Conservation (phyloP, 2,797 vertebrate genomes). For the Pseudochaenichthys georgianus region DNA sequence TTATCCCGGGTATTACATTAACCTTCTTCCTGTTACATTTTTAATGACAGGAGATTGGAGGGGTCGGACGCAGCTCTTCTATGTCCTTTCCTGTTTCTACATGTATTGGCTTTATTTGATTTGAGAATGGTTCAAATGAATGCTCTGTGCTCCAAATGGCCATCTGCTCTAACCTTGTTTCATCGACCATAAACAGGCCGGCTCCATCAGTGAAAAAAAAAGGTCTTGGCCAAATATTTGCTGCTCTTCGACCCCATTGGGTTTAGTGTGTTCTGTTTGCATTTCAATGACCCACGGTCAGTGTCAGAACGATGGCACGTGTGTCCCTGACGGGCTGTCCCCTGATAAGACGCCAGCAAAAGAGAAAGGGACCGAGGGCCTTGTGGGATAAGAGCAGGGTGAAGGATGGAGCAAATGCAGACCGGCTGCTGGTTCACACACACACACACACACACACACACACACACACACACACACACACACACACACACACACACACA, state of each 20-base stretch:
- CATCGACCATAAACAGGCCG: constrained; percentile 76
- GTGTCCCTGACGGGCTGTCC: constrained; percentile 83
- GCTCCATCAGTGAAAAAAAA: constrained; percentile 74
- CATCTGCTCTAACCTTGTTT: constrained; percentile 81
- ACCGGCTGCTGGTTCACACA: constrained; percentile 78
- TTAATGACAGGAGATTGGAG: constrained; percentile 68
- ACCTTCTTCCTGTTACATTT: constrained; percentile 57
- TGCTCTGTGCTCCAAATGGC: constrained; percentile 33
- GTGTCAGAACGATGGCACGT: constrained; percentile 81
- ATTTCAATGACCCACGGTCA: constrained; percentile 82
- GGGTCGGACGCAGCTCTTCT: constrained; percentile 18
- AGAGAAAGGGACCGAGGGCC: constrained; percentile 68
- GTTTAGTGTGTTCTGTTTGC: constrained; percentile 84
- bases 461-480: constrained; percentile 47
- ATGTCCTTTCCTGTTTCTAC: constrained; percentile 37
- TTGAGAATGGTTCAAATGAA: constrained; percentile 61
- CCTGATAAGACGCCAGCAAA: constrained; percentile 78
- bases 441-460: constrained; percentile 29
- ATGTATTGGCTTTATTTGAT: constrained; percentile 86
- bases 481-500: constrained; percentile 45
- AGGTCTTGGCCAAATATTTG: constrained; percentile 86
- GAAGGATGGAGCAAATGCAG: constrained; percentile 82
- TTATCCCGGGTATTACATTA: constrained; percentile 2
- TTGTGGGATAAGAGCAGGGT: constrained; percentile 82
- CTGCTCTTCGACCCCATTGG: constrained; percentile 83